Percentiles rank a stretch among this genome's conserved stretches.
These are phyloP conservation scores for Ephestia elutella DNA, from an alignment of 1,140 invertebrate genomes.

Conservation along the genomic window DNA sequence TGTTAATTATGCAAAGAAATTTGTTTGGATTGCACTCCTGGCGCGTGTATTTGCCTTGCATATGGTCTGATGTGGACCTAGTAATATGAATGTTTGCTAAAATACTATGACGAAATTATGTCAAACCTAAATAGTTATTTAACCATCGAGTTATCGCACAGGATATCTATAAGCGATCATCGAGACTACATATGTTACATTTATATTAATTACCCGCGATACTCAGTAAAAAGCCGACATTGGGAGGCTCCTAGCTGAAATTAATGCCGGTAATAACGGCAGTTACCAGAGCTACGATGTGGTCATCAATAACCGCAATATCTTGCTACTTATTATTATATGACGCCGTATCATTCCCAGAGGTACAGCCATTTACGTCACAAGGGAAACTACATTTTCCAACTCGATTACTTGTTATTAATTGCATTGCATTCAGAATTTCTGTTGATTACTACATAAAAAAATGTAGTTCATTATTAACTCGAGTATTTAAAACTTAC, in stretches of 20 bases:
- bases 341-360: not conserved
- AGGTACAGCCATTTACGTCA: not conserved
- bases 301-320: constrained; percentile 9
- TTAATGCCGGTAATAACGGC: constrained; percentile 13
- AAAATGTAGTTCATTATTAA: too few relatives aligned
- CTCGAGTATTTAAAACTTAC: too few relatives aligned
- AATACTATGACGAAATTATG: too few relatives aligned
- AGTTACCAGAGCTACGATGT: constrained; percentile 4
- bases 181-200: not conserved
- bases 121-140: too few relatives aligned
- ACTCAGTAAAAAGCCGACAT: not conserved
- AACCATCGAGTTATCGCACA: too few relatives aligned
- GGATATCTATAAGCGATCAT: too few relatives aligned
- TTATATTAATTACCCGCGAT: constrained; percentile 11
- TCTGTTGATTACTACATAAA: not conserved
- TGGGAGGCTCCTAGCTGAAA: not conserved
- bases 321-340: not conserved
- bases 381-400: not conserved
- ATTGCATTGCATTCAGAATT: not conserved
- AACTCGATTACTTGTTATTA: not conserved
- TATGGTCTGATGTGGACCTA: too few relatives aligned
- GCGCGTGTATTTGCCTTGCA: too few relatives aligned
- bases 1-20: too few relatives aligned
- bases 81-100: too few relatives aligned
- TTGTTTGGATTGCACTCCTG: too few relatives aligned